Evolutionary conservation across 2,797 vertebrate genomes (phyloP).

Genomic region (Momotus momota): DNA sequence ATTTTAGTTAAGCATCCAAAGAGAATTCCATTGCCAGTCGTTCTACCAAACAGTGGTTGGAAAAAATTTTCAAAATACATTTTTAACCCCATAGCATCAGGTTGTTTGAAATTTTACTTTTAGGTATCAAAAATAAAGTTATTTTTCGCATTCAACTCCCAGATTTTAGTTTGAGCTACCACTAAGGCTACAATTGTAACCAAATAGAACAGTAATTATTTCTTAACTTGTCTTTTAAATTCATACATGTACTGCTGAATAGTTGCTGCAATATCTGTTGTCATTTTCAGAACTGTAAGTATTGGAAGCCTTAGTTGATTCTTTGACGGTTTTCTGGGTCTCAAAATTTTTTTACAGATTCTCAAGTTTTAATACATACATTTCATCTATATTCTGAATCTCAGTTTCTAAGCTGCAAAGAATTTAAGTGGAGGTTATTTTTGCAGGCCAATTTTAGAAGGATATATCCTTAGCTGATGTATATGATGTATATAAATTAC

Average conservation of each 20-base stretch:
- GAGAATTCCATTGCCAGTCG: not conserved
- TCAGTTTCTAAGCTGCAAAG: not conserved
- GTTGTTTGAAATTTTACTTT: not conserved
- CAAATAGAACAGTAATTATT: not conserved
- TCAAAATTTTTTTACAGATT: not conserved
- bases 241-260: not conserved
- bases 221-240: not conserved
- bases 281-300: not conserved
- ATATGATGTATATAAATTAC: not conserved
- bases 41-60: not conserved
- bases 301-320: not conserved
- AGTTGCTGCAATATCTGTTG: not conserved
- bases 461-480: not conserved
- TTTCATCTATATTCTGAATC: not conserved
- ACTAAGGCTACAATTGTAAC: not conserved
- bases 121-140: not conserved
- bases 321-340: not conserved
- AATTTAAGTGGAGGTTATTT: not conserved
- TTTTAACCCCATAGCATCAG: not conserved
- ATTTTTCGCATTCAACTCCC: not conserved
- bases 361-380: not conserved
- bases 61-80: not conserved
- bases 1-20: not conserved
- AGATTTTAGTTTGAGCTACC: not conserved
- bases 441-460: not conserved